Base-by-base conservation (phyloP, 2,888 invertebrate species). In the Amaurobius ferox region DNA sequence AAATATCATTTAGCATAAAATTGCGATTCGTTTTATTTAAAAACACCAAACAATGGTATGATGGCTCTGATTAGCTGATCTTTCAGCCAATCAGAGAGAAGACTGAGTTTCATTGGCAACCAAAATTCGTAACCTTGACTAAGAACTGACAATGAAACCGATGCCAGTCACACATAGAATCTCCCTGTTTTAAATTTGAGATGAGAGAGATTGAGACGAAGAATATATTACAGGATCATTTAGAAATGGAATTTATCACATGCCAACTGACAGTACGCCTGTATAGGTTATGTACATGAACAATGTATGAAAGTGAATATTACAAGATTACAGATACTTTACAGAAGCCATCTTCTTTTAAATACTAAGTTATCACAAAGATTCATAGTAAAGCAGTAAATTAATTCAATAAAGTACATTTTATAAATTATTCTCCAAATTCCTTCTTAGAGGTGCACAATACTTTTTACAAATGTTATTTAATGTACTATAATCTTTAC, bases 161-260 rank as follows among this genome's bases (percentile, higher is more conserved):
- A 48, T 79, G 68, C 55, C 64, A 67, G 71, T 40, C 74, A 86
- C 86, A 79, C 70, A 71, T 44, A 86, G 79, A 79, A 79, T 79
- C 79, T 64, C 73, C 62, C 79, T 68, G 68, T 67, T 70, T 78
- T 30, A 70, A 66, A 48, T 72, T 86, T 55, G 73, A 86, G 73
- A 79, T 74, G 74, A 86, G 74, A 86, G 74, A 73, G 9, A 79
- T 70, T 39, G 68, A 86, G 86, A 81, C 74, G 76, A 85, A 81
- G 39, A 76, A 71, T 86, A 86, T 86, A 79, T 79, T 86, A 86
- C 79, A 86, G 72, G 76, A 78, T 64, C 67, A 85, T 85, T 81
- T 78, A 85, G 74, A 86, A 79, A 86, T 79, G 86, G 67, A 86
- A 62, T 86, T 86, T 86, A 86, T 86, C 86, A 86, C 86, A 86